A percentile compares a stretch with the other conserved stretches of the same genome.
Evolutionary conservation across 2,113 vertebrate genomes (phyloP).

Genomic region (Pelvicachromis taeniatus): DNA sequence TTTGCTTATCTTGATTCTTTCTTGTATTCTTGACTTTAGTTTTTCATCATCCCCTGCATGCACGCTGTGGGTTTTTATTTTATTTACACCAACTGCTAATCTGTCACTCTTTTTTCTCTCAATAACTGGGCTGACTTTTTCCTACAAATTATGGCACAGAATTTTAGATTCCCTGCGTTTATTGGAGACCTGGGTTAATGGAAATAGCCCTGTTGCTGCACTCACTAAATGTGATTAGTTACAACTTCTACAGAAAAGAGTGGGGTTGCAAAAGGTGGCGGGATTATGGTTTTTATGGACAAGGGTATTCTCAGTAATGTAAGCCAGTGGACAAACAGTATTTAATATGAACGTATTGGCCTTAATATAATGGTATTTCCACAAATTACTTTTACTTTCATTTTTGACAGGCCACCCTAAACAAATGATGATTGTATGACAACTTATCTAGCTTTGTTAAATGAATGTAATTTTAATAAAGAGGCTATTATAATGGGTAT

Average conservation of each 20-base stretch:
- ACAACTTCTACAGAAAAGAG: not conserved
- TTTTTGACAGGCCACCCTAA: not conserved
- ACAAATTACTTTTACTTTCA: not conserved
- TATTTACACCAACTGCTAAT: not conserved
- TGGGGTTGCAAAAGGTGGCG: not conserved
- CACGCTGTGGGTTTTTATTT: not conserved
- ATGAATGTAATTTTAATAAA: not conserved
- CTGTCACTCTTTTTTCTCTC: not conserved
- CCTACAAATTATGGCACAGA: not conserved
- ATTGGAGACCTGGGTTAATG: no score
- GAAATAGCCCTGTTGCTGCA: no score
- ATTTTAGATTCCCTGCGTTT: no score
- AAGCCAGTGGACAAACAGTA: not conserved
- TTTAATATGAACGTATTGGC: not conserved
- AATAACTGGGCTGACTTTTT: not conserved
- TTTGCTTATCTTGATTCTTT: not conserved
- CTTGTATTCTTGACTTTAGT: not conserved
- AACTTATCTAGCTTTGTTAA: not conserved
- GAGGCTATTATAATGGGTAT: not conserved
- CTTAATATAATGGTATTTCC: not conserved
- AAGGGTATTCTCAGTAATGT: not conserved
- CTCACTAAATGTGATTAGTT: no score
- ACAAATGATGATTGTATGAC: not conserved
- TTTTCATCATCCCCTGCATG: not conserved
- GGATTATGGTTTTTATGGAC: not conserved